Base-by-base conservation (phyloP, 2,797 vertebrate genomes). In the Pyrocephalus nanus region DNA sequence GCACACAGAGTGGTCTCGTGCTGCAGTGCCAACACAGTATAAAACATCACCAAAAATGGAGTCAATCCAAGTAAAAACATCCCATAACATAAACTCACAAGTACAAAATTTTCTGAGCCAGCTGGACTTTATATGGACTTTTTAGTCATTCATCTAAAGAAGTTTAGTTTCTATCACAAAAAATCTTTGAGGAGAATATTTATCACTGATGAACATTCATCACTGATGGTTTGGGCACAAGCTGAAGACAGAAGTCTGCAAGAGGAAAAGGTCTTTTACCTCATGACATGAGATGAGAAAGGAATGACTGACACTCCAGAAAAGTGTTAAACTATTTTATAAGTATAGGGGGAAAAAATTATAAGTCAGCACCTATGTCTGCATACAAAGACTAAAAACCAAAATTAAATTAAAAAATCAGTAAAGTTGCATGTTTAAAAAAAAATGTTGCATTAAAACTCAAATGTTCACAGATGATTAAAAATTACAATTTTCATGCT, bases 1-100 rank as follows among this genome's bases (percentile, higher is more conserved):
- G 16, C 10, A 2, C 1, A 3, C 7, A 38, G 29, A 92, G 12
- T 1, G 7, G 22, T 66, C 79, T 36, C 3, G 0, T 0, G 1
- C 32, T 45, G 22, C 60, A 70, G 34, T 27, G 30, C 48, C n/a
- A 95, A 11, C 4, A 58, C 7, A 43, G 19, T 10, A 34, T 19
- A 73, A 67, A 91, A 81, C 26, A 38, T 12, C 62, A 71, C 42
- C 71, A 89, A 88, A 96, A 88, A 64, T 30, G 5, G 55, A 79
- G 15, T 76, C 27, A 71, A 79, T 81, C 16, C 22, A 81, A 74
- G n/a, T 12, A 29, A 61, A 92, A 91, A 32, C 8, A 86, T 29
- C 11, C 43, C 6, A 12, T 22, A 67, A 30, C 38, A 75, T 61
- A 71, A 93, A 38, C 18, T 84, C 50, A 61, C 32, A 83, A 53